phyloP scores from a whole-genome alignment of 2,113 vertebrate species.

The Alexandromys fortis region DNA sequence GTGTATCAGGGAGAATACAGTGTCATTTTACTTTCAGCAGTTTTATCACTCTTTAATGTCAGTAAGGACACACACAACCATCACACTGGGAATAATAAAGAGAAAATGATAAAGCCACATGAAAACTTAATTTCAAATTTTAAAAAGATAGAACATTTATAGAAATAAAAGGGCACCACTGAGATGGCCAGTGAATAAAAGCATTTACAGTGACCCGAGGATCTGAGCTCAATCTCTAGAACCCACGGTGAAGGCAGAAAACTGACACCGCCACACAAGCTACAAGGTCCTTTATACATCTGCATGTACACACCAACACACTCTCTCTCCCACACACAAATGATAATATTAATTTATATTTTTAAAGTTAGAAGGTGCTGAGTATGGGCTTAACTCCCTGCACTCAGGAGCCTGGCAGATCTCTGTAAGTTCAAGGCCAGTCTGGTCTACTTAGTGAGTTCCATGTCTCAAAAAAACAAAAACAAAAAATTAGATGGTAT shows the following conservation, averaged over 20 bases:
- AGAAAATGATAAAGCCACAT: conserved; percentile 18
- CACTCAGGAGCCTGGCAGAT: not conserved
- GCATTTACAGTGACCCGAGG: not conserved
- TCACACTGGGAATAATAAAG: conserved; percentile 1
- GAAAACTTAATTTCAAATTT: conserved; percentile 60
- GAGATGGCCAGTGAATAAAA: not conserved
- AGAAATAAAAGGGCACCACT: conserved; percentile 3
- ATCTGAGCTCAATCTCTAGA: not conserved
- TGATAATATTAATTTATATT: not conserved
- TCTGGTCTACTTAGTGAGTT: not conserved
- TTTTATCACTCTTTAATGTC: not conserved
- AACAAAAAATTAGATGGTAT: not conserved
- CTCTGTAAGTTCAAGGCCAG: not conserved
- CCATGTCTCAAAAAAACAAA: not conserved
- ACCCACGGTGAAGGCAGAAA: not conserved
- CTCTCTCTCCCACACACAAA: not conserved
- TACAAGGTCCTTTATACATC: not conserved
- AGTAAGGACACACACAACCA: conserved; percentile 3
- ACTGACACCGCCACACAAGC: not conserved
- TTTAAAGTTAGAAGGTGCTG: not conserved
- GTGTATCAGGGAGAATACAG: not conserved
- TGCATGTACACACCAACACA: not conserved
- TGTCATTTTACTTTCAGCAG: conserved; percentile 29
- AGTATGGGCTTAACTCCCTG: not conserved
- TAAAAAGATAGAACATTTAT: conserved; percentile 42